A percentile compares a stretch with the other conserved stretches of the same genome.
These are phyloP conservation scores for Meloidogyne chitwoodi DNA, from an alignment of 1,140 invertebrate genomes.

Conservation along the genomic window DNA sequence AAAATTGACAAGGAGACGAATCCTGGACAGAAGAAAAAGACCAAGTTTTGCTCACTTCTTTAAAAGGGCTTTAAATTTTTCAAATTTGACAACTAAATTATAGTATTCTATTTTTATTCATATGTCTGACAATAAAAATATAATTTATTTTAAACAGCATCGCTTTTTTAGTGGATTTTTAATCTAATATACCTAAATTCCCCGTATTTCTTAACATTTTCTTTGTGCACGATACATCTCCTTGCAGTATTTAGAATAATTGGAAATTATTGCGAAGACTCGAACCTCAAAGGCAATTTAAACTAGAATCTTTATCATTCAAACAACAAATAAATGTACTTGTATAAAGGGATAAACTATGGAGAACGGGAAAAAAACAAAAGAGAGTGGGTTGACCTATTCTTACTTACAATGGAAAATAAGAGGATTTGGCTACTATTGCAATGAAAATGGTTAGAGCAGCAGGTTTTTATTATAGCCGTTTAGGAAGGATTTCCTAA, in stretches of 20 bases:
- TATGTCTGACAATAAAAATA: not conserved
- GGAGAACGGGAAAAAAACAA: not conserved
- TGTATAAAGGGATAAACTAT: not conserved
- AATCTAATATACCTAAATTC: too few relatives aligned
- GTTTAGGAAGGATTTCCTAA: not conserved
- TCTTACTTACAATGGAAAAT: not conserved
- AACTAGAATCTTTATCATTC: not conserved
- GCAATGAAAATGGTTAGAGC: not conserved
- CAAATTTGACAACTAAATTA: not conserved
- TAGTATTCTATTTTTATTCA: not conserved
- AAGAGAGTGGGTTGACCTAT: not conserved
- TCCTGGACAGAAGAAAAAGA: not conserved
- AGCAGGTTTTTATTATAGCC: not conserved
- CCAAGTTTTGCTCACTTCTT: conserved; percentile 8
- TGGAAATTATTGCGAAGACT: too few relatives aligned
- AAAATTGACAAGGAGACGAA: not conserved
- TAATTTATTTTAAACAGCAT: too few relatives aligned
- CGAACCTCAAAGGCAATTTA: too few relatives aligned
- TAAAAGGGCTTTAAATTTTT: not conserved
- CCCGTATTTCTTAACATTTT: too few relatives aligned
- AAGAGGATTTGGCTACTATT: not conserved
- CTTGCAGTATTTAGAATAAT: too few relatives aligned
- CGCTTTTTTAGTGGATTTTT: too few relatives aligned
- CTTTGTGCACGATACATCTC: too few relatives aligned
- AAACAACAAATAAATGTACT: not conserved